Evolutionary conservation across 2,113 vertebrate species (phyloP), one percentile per base, ranked within the genome.

Genomic region (Steatornis caripensis): DNA sequence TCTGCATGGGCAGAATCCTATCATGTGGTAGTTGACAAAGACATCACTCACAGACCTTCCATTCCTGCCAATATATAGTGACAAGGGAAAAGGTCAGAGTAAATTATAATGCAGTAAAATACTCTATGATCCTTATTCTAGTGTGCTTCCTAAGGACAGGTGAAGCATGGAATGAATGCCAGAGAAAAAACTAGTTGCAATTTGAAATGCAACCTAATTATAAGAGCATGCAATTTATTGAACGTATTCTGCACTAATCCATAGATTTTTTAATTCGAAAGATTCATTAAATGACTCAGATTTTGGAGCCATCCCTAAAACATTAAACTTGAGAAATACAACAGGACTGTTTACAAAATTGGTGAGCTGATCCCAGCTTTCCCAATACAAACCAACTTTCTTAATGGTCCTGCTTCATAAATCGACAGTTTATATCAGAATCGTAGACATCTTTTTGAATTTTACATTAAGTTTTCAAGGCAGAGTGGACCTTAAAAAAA

Each of bases 391-490:
- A 62, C 11, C 18, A 61, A 30, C 39, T 58, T 83, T 48, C 46
- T 91, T 77, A 68, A 27, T 48, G 29, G 7, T 84, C 1, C 48
- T 62, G 7, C 19, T 78, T 62, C 37, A 21, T 36, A 49, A 69
- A 64, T 80, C 12, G 58, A 32, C 23, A n/a, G 18, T 34, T 62
- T 16, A 7, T 62, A 51, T 49, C 29, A 62, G 61, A 83, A 43
- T 75, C 13, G 26, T 20, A 64, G 69, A 32, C 30, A 24, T 72
- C 9, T 60, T 36, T 60, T 54, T 81, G 15, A 60, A 23, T 76
- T 65, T 41, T 51, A 39, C 0, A 0, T n/a, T 20, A 36, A 16
- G 2, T 49, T 53, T 89, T 75, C 43, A 54, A 39, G 14, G 12
- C 58, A 49, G 29, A 49, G 29, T 37, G 57, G 61, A 76, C 16